Percentiles rank a stretch among this genome's conserved stretches.
Evolutionary conservation across 2,113 vertebrate genomes (phyloP).

Genomic region (Malurus cyaneus): DNA sequence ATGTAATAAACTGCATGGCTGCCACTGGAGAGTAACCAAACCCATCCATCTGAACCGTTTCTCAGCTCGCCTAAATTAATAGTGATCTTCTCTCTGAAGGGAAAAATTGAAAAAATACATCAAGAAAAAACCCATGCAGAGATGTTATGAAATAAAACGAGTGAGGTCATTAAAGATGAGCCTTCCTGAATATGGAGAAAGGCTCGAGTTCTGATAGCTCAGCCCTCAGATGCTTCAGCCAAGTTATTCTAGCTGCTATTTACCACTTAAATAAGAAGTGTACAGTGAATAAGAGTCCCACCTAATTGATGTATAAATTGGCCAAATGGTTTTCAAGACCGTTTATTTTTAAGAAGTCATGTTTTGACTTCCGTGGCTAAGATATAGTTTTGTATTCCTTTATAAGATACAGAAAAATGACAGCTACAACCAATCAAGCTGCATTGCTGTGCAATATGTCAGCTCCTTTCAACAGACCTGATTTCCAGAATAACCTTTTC

Average conservation of each 20-base stretch:
- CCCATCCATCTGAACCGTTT: constrained; percentile 21
- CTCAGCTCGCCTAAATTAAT: constrained; percentile 40
- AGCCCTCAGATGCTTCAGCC: background rate
- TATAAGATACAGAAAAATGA: constrained; percentile 11
- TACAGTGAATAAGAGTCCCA: background rate
- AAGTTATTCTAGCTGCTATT: background rate
- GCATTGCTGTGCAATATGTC: background rate
- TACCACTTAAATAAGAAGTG: background rate
- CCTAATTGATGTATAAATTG: constrained; percentile 23
- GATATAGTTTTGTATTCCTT: background rate
- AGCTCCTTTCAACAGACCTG: constrained; percentile 39
- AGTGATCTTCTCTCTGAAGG: constrained; percentile 1
- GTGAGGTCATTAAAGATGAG: background rate
- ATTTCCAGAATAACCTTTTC: constrained; percentile 57
- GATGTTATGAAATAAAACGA: constrained; percentile 21
- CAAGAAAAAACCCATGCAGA: background rate
- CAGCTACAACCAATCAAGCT: constrained; percentile 36
- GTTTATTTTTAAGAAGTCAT: constrained; percentile 18
- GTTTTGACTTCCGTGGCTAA: background rate
- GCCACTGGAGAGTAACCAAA: constrained; percentile 33
- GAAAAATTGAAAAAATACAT: constrained; percentile 19
- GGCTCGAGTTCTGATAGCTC: background rate
- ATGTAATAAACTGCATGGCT: constrained; percentile 59
- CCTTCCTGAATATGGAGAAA: background rate
- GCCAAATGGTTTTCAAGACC: constrained; percentile 43